Evolutionary conservation across 2,113 vertebrate genomes (phyloP).

Genomic region (Cervus canadensis): DNA sequence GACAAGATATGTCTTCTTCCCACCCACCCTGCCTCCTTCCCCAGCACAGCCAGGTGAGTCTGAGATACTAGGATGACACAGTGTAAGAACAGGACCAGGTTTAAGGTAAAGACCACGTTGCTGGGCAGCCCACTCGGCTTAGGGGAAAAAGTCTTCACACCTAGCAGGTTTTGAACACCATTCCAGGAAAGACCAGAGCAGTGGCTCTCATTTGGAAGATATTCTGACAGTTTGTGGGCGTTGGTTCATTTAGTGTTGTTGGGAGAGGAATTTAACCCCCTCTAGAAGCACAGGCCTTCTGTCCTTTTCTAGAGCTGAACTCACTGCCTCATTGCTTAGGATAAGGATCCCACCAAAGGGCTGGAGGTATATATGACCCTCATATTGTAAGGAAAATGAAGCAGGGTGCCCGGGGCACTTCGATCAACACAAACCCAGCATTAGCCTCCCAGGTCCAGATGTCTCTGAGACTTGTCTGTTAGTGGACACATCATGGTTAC

Average conservation of each 20-base stretch:
- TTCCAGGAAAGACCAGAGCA: neutral
- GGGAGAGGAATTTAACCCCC: neutral
- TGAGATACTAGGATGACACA: neutral
- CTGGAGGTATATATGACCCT: too few species aligned
- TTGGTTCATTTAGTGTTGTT: neutral
- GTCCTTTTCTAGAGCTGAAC: too few species aligned
- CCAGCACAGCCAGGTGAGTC: accelerated
- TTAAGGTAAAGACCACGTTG: neutral
- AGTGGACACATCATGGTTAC: too few species aligned
- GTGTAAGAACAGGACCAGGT: neutral
- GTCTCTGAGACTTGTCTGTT: neutral
- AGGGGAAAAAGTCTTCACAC: neutral
- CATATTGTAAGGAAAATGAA: too few species aligned
- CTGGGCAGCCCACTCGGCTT: accelerated
- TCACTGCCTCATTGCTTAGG: neutral
- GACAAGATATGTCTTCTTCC: neutral
- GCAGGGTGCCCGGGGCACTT: accelerated
- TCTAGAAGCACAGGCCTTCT: accelerated
- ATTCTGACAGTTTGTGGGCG: neutral
- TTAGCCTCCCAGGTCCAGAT: neutral
- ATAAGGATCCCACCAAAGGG: neutral
- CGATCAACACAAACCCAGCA: accelerated
- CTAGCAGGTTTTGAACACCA: neutral
- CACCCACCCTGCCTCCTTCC: neutral
- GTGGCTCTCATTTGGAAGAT: neutral